phyloP scores from a whole-genome alignment of 2,797 vertebrate species.

The Trematomus bernacchii region DNA sequence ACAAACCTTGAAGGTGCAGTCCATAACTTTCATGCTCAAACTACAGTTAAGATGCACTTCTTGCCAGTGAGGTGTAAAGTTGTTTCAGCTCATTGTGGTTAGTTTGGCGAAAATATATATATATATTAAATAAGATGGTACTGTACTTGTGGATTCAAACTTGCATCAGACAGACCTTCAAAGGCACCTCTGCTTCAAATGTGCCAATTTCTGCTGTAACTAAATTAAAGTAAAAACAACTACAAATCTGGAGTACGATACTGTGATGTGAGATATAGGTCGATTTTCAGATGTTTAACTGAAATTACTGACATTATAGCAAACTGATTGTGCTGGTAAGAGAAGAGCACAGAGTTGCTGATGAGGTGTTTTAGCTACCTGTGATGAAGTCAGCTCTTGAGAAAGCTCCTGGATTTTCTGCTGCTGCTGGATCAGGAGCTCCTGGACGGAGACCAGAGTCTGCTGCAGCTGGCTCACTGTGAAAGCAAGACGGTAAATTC shows the following conservation, averaged over 20 bases:
- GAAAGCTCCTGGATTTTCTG: slow-evolving; percentile 95
- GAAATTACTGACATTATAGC: not conserved
- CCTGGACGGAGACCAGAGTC: slow-evolving; percentile 93
- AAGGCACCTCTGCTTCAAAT: not conserved
- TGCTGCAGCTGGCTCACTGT: slow-evolving; percentile 95
- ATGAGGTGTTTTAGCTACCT: slow-evolving; percentile 83
- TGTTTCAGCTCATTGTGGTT: slow-evolving; percentile 11
- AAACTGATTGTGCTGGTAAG: not conserved
- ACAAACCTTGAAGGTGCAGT: slow-evolving; percentile 33
- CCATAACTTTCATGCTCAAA: slow-evolving; percentile 24
- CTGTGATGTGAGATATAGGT: not conserved
- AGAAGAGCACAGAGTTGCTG: slow-evolving; percentile 6
- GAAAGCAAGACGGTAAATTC: slow-evolving; percentile 45
- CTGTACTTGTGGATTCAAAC: not conserved
- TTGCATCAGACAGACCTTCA: not conserved
- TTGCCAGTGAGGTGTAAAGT: slow-evolving; percentile 14
- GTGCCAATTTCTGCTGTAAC: not conserved
- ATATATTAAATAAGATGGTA: not conserved
- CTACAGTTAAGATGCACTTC: slow-evolving; percentile 18
- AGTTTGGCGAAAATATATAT: slow-evolving; percentile 7
- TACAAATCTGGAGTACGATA: not conserved
- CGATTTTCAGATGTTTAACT: not conserved
- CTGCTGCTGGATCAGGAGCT: slow-evolving; percentile 95
- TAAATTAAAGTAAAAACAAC: not conserved
- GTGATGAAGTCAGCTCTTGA: slow-evolving; percentile 90